phyloP scores from a whole-genome alignment of 2,888 invertebrate species.

The Arctia plantaginis region DNA sequence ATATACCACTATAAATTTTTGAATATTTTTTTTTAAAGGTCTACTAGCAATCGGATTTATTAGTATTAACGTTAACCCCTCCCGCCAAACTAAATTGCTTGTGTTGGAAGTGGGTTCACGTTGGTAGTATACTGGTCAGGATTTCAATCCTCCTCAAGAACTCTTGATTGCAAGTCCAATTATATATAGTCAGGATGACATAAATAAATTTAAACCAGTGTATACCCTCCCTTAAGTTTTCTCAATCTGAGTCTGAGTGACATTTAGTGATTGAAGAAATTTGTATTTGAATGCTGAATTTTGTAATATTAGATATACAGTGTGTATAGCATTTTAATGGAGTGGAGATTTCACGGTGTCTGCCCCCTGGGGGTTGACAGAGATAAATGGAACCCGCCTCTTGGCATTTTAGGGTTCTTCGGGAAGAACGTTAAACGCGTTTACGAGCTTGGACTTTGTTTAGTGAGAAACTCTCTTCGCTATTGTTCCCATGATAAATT shows the following conservation, averaged over 20 bases:
- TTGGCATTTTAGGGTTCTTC: constrained; percentile 63
- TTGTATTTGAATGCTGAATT: constrained; percentile 53
- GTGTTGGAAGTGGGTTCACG: too few species aligned
- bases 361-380: constrained; percentile 70
- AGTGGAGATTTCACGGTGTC: constrained; percentile 76
- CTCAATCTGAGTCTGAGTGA: constrained; percentile 44
- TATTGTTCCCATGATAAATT: constrained; percentile 49
- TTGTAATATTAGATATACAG: constrained; percentile 50
- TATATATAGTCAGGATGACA: not conserved
- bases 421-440: constrained; percentile 55
- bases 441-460: constrained; percentile 51
- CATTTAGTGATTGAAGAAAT: constrained; percentile 51
- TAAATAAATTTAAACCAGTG: not conserved
- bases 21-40: too few species aligned
- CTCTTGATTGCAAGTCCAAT: too few species aligned
- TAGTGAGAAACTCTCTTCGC: constrained; percentile 29
- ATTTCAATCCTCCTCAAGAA: too few species aligned
- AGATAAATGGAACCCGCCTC: constrained; percentile 74
- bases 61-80: too few species aligned
- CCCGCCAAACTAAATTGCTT: too few species aligned
- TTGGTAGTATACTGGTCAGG: too few species aligned
- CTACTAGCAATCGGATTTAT: too few species aligned
- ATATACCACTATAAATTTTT: too few species aligned
- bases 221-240: constrained; percentile 13
- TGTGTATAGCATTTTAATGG: constrained; percentile 69